phyloP scores from a whole-genome alignment of 2,797 vertebrate species.

The Echeneis naucrates region DNA sequence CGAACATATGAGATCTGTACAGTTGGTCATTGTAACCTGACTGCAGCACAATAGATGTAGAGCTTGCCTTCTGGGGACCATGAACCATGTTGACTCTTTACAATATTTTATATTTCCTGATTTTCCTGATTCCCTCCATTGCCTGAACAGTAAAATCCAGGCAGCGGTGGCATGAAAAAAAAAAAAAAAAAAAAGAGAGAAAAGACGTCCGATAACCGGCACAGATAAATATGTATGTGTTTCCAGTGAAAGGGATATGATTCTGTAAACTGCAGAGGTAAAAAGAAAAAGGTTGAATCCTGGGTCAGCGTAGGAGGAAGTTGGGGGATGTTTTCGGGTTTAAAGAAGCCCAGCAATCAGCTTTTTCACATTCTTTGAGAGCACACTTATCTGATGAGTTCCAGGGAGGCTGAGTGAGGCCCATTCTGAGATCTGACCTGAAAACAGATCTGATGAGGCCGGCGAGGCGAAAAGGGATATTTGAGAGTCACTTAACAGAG shows the following conservation, averaged over 20 bases:
- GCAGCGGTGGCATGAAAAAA: too few relatives aligned
- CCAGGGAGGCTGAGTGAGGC: neutral
- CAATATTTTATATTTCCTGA: too few relatives aligned
- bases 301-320: neutral
- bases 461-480: conserved; percentile 8
- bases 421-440: neutral
- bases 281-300: neutral
- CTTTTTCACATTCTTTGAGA: conserved; percentile 13
- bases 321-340: neutral
- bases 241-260: neutral
- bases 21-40: too few relatives aligned
- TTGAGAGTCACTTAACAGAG: conserved; percentile 16
- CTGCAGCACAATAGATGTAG: too few relatives aligned
- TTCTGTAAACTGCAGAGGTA: neutral
- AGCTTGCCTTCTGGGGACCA: too few relatives aligned
- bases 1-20: too few relatives aligned
- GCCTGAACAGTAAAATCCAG: too few relatives aligned
- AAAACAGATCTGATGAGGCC: neutral
- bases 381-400: neutral
- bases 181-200: too few relatives aligned
- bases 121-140: too few relatives aligned
- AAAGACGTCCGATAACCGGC: neutral
- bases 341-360: neutral
- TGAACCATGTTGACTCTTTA: too few relatives aligned
- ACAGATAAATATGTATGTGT: conserved; percentile 3